phyloP scores from a whole-genome alignment of 2,113 vertebrate species.

The Neopipo cinnamomea region DNA sequence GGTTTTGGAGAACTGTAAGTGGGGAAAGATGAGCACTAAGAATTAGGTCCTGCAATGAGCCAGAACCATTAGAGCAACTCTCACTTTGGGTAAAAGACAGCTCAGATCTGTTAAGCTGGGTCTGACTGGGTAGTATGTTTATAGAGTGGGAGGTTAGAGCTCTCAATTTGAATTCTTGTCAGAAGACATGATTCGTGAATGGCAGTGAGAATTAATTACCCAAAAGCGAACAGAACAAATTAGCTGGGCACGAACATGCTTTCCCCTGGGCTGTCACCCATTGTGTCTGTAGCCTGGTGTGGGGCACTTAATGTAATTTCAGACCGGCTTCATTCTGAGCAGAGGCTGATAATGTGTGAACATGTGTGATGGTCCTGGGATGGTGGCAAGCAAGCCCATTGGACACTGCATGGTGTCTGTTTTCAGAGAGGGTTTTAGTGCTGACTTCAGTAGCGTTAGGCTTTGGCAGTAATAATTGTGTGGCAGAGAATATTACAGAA shows the following conservation, averaged over 20 bases:
- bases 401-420: neutral
- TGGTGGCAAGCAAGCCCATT: neutral
- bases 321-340: neutral
- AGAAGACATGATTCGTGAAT: neutral
- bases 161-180: neutral
- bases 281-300: neutral
- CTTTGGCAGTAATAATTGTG: neutral
- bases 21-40: neutral
- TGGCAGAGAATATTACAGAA: neutral
- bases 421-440: slow-evolving; percentile 1
- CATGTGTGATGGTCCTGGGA: neutral
- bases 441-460: neutral
- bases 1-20: neutral
- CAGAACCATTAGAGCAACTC: neutral
- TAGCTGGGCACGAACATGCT: neutral
- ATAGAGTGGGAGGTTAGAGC: neutral
- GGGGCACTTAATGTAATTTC: neutral
- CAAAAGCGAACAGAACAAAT: neutral
- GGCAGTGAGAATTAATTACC: neutral
- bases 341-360: slow-evolving; percentile 4
- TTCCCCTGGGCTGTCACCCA: neutral
- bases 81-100: neutral
- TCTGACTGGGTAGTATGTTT: neutral
- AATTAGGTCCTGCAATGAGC: neutral
- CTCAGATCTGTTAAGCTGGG: neutral